These are phyloP conservation scores for Xestia rhomboidea DNA, from an alignment of 2,888 invertebrate genomes.

Conservation along the genomic window DNA sequence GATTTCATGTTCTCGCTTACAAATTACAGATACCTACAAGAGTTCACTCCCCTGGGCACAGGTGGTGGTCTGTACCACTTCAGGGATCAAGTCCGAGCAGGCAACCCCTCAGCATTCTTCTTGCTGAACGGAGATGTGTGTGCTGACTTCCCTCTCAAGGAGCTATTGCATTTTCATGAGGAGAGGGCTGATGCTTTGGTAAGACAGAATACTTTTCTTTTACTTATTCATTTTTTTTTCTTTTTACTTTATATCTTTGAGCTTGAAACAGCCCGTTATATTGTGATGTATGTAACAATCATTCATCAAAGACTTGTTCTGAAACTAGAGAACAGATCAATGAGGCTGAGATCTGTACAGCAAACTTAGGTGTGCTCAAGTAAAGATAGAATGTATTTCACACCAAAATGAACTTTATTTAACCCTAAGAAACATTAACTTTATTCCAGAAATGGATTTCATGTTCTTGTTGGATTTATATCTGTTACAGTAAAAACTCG, in stretches of 20 bases:
- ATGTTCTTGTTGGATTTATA: neutral
- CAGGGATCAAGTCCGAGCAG: slow-evolving; percentile 97
- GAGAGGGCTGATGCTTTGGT: slow-evolving; percentile 90
- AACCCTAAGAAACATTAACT: neutral
- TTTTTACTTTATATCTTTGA: too few relatives aligned
- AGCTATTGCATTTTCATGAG: slow-evolving; percentile 94
- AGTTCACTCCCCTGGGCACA: slow-evolving; percentile 98
- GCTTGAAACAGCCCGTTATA: neutral
- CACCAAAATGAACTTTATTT: neutral
- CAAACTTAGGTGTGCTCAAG: neutral
- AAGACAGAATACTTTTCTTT: slow-evolving; percentile 60
- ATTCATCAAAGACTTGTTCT: neutral
- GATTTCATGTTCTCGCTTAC: neutral
- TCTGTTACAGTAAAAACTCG: too few relatives aligned
- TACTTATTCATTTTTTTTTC: too few relatives aligned
- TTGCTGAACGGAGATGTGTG: slow-evolving; percentile 99
- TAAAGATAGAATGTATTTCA: too few relatives aligned
- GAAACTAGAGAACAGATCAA: neutral
- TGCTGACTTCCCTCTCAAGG: slow-evolving; percentile 97
- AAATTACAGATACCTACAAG: slow-evolving; percentile 95
- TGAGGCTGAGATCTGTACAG: neutral
- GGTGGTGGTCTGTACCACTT: slow-evolving; percentile 99
- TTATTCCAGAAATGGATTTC: neutral
- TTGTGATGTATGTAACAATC: neutral
- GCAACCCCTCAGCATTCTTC: slow-evolving; percentile 97